Percentiles rank a stretch among this genome's conserved stretches.
Evolutionary conservation across 2,113 vertebrate genomes (phyloP).

Genomic region (Cichladusa arquata): DNA sequence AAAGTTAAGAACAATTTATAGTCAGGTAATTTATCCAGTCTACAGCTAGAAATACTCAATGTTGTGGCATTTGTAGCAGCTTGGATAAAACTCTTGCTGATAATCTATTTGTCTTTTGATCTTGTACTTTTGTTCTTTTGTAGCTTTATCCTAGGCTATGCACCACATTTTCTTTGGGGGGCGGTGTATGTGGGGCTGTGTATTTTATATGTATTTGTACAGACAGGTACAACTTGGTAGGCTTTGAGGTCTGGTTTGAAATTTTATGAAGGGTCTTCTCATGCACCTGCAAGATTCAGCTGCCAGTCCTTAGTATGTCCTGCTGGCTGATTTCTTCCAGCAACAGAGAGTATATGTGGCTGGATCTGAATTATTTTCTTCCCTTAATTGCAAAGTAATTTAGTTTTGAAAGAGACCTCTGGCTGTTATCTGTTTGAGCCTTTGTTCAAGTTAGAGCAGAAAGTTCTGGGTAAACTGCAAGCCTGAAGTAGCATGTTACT

Average conservation of each 20-base stretch:
- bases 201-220: not conserved
- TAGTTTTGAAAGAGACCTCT: not conserved
- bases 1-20: not conserved
- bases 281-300: not conserved
- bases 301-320: not conserved
- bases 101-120: not conserved
- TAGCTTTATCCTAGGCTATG: not conserved
- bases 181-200: not conserved
- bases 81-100: not conserved
- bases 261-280: not conserved
- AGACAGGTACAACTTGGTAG: not conserved
- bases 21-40: not conserved
- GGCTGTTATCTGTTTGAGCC: not conserved
- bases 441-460: not conserved
- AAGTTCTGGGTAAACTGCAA: not conserved
- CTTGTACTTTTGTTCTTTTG: not conserved
- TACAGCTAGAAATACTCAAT: not conserved
- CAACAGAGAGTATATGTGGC: not conserved
- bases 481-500: not conserved
- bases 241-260: not conserved
- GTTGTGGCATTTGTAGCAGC: not conserved
- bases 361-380: not conserved
- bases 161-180: accelerated
- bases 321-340: not conserved
- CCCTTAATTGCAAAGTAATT: not conserved